Base-by-base conservation (phyloP, 2,797 vertebrate species). In the Acanthiza pusilla region DNA sequence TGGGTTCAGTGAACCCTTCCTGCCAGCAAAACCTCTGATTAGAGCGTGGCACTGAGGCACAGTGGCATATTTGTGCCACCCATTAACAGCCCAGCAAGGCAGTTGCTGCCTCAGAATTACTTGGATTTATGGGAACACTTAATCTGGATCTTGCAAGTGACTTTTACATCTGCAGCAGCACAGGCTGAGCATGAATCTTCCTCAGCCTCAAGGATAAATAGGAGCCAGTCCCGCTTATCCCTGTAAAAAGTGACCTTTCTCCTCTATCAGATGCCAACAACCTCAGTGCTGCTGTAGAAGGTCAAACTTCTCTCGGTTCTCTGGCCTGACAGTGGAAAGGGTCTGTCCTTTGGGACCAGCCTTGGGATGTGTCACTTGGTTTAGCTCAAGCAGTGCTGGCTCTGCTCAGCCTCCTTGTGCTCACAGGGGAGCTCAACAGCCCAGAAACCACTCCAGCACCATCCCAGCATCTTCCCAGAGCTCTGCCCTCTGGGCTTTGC, bases 61-160 rank as follows among this genome's bases (percentile, higher is more conserved):
- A 1, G 55, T 51, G 78, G 82, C 8, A 22, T 85, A 27, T 88
- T 88, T 34, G 2, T 95, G 85, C 88, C 85, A 91, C 92, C 88
- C 76, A 13, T 89, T 70, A 93, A 63, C 76, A 94, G 68, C 88
- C 85, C 85, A 76, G 93, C 43, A 26, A 85, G 74, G 95, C 75
- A 42, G 26, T 29, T n/a, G 17, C 78, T 70, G 82, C 77, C 77
- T 94, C 25, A 21, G 88, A 90, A 84, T 88, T 47, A 63, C 91
- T 74, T 66, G 67, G 55, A 85, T 94, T 95, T 86, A 95, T 85
- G 53, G 71, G 71, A 67, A 67, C 20, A 9, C 65, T 88, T 87
- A 62, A 54, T 88, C 82, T 88, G 91, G 55, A 74, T 88, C 92
- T 88, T 86, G 47, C 67, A 30, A 88, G 91, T 81, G 80, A 42